A percentile compares a stretch with the other conserved stretches of the same genome.
Conservation (phyloP, 2,888 invertebrate species). For the Andrena bicolor region DNA sequence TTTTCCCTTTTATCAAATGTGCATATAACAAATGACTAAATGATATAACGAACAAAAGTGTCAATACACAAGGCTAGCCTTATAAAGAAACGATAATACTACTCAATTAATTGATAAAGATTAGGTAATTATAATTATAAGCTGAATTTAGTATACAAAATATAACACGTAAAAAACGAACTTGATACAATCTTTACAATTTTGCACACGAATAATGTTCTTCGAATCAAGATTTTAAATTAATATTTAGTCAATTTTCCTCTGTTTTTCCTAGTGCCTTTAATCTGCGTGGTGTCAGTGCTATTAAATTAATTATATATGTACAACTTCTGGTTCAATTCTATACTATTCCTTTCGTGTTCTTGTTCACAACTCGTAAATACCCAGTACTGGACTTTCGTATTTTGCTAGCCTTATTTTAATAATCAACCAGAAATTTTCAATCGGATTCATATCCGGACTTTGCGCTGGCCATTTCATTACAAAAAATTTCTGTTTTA, state of each 20-base stretch:
- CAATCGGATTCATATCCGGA: not conserved
- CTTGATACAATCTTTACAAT: not conserved
- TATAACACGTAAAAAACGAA: not conserved
- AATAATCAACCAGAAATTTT: constrained; percentile 1
- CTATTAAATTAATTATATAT: not conserved
- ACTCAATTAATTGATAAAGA: not conserved
- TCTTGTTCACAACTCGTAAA: not conserved
- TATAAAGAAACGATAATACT: not conserved
- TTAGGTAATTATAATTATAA: not conserved
- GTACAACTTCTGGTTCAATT: not conserved
- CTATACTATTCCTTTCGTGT: not conserved
- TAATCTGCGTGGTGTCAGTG: not conserved
- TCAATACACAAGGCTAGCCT: not conserved
- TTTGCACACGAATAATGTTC: not conserved
- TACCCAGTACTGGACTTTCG: not conserved
- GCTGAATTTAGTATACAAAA: not conserved
- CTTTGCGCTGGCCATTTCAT: not conserved
- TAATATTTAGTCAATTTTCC: constrained; percentile 18
- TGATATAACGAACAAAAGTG: not conserved
- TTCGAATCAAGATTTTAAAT: not conserved
- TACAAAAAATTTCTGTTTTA: not conserved
- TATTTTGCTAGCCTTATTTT: constrained; percentile 3
- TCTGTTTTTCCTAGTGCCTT: constrained; percentile 5
- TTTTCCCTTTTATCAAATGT: no score
- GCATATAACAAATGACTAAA: not conserved